These are phyloP conservation scores for Lordiphosa clarofinis DNA, from an alignment of 1,140 invertebrate species.

Conservation along the genomic window DNA sequence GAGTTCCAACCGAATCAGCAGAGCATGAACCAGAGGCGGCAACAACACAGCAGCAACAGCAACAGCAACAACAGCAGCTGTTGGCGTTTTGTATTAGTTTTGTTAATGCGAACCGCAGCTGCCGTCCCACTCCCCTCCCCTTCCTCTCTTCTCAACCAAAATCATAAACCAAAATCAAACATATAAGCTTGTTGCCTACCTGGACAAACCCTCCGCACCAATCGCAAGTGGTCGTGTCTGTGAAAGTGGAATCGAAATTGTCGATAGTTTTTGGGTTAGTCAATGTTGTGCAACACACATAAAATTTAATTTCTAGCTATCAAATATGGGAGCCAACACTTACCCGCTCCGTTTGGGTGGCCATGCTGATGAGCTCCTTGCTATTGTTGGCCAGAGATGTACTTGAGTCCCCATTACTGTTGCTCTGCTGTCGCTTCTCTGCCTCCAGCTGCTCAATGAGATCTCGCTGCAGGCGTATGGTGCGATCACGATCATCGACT, in stretches of 20 bases:
- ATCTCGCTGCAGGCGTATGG: constrained; percentile 85
- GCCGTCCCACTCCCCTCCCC: constrained; percentile 34
- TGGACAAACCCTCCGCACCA: constrained; percentile 77
- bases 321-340: constrained; percentile 16
- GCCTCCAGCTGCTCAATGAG: constrained; percentile 81
- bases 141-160: constrained; percentile 3
- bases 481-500: constrained; percentile 86
- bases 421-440: constrained; percentile 67
- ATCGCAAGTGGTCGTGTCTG: constrained; percentile 84
- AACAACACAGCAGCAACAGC: constrained; percentile 14
- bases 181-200: constrained; percentile 69
- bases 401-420: constrained; percentile 5
- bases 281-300: constrained; percentile 55
- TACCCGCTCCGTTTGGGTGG: constrained; percentile 88
- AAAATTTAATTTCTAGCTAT: constrained; percentile 9
- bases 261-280: constrained; percentile 81
- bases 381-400: constrained; percentile 21
- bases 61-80: constrained; percentile 25
- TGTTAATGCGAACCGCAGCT: constrained; percentile 45
- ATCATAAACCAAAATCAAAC: constrained; percentile 26
- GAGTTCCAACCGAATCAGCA: constrained; percentile 27
- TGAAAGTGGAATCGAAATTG: constrained; percentile 67
- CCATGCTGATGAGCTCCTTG: constrained; percentile 82
- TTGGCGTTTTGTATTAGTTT: constrained; percentile 60
- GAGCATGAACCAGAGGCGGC: constrained; percentile 54